Evolutionary conservation across 2,888 invertebrate species (phyloP).

Genomic region (Mamestra brassicae): DNA sequence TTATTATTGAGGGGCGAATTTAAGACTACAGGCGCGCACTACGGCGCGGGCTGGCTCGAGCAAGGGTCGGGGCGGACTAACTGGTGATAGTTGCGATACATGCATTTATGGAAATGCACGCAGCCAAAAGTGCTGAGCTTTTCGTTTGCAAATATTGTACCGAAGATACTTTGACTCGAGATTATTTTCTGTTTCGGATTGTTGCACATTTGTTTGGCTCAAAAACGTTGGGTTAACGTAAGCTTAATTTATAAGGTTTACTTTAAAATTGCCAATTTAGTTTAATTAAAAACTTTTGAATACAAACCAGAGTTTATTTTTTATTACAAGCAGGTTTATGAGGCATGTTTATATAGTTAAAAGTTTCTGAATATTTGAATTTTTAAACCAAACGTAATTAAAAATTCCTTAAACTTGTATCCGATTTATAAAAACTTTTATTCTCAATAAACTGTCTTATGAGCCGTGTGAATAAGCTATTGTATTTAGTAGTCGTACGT

Average conservation of each 20-base stretch:
- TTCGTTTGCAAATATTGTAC: too few relatives aligned
- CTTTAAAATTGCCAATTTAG: background rate
- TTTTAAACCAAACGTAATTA: background rate
- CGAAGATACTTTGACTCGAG: background rate
- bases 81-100: too few relatives aligned
- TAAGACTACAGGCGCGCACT: too few relatives aligned
- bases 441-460: background rate
- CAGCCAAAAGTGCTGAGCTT: too few relatives aligned
- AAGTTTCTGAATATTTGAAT: conserved; percentile 5
- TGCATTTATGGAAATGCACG: too few relatives aligned
- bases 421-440: background rate
- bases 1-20: too few relatives aligned
- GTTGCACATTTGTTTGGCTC: background rate
- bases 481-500: too few relatives aligned
- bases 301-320: background rate
- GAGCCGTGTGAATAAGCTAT: too few relatives aligned
- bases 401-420: background rate
- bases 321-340: background rate
- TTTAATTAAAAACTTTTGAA: conserved; percentile 21
- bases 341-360: conserved; percentile 1
- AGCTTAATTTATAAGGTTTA: background rate
- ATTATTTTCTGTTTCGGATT: background rate
- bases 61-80: too few relatives aligned
- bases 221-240: background rate
- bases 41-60: too few relatives aligned